Percentiles rank a stretch among this genome's conserved stretches.
Evolutionary conservation across 2,113 vertebrate genomes (phyloP).

Genomic region (Phalacrocorax carbo): DNA sequence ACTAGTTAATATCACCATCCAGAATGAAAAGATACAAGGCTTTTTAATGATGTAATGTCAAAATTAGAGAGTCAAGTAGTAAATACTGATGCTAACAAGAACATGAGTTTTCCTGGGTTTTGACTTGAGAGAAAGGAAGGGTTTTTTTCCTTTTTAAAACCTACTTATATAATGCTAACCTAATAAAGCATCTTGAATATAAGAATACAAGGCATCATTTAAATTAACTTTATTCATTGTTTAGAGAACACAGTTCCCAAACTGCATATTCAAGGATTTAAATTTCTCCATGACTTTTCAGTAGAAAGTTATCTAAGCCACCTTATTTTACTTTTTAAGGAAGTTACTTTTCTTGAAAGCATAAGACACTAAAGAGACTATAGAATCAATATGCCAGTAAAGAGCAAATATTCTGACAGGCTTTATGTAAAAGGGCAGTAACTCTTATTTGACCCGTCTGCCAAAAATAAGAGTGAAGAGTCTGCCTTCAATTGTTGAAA

Average conservation of each 20-base stretch:
- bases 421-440: background rate
- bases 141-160: background rate
- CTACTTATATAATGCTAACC: background rate
- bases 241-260: background rate
- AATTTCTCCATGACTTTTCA: background rate
- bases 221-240: background rate
- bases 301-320: background rate
- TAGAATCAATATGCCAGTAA: background rate
- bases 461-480: background rate
- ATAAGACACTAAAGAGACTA: background rate
- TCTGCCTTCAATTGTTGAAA: background rate
- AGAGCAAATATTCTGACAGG: background rate
- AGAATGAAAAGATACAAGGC: background rate
- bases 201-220: background rate
- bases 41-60: background rate
- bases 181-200: background rate
- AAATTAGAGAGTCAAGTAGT: background rate
- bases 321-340: background rate
- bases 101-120: background rate
- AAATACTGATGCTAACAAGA: background rate
- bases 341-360: background rate
- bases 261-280: background rate
- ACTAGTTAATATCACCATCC: background rate
- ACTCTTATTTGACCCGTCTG: background rate
- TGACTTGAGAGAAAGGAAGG: background rate